Percentiles rank a stretch among this genome's conserved stretches.
Evolutionary conservation across 2,888 invertebrate genomes (phyloP).

Genomic region (Tetragnatha montana): DNA sequence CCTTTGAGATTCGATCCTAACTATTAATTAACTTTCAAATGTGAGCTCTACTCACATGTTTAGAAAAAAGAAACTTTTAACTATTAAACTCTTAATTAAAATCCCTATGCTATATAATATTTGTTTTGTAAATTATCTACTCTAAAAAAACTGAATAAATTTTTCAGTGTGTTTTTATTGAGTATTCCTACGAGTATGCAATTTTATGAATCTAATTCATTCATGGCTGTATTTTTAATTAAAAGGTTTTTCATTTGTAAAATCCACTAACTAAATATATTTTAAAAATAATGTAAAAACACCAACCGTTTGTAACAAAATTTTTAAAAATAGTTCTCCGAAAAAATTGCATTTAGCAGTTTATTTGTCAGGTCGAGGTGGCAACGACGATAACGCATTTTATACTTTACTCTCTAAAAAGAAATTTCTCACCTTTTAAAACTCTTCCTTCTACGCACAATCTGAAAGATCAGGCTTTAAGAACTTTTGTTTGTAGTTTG

Average conservation of each 20-base stretch:
- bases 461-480: neutral
- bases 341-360: conserved; percentile 26
- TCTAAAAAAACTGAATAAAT: too few relatives aligned
- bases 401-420: neutral
- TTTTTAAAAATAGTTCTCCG: neutral
- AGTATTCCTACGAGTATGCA: neutral
- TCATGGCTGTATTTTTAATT: neutral
- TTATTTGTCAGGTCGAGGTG: conserved; percentile 24
- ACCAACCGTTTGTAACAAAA: neutral
- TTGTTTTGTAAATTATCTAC: too few relatives aligned
- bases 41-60: too few relatives aligned
- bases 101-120: too few relatives aligned
- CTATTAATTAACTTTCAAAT: too few relatives aligned
- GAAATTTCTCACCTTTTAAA: neutral
- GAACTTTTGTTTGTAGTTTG: neutral
- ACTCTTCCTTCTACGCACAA: neutral
- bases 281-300: neutral
- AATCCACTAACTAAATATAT: neutral
- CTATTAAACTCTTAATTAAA: too few relatives aligned
- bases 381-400: conserved; percentile 8
- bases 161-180: too few relatives aligned
- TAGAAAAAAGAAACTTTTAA: too few relatives aligned
- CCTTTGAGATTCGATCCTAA: too few relatives aligned
- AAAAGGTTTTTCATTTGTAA: neutral
- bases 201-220: neutral